Percentiles rank a stretch among this genome's conserved stretches.
Conservation (phyloP, 2,888 invertebrate species). For the Enchytraeus crypticus region DNA sequence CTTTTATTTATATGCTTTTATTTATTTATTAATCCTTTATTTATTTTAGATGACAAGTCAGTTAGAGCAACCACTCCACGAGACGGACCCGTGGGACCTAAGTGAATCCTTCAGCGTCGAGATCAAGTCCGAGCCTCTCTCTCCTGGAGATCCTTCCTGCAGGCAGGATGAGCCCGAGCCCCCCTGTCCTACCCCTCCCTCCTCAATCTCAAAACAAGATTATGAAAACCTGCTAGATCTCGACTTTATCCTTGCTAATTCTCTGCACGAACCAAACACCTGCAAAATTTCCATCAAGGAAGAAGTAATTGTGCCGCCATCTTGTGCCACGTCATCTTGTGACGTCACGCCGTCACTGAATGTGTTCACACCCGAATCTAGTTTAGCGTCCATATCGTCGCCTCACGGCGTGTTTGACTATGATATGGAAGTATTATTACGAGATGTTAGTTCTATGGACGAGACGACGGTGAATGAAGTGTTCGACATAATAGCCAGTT, state of each 20-base stretch:
- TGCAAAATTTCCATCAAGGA: background rate
- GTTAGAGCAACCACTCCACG: too few species aligned
- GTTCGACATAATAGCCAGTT: background rate
- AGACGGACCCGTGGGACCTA: too few species aligned
- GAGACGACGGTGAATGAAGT: background rate
- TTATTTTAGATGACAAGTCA: too few species aligned
- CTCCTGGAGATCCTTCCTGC: background rate
- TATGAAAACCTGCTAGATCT: background rate
- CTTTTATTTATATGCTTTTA: too few species aligned
- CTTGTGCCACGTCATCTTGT: background rate
- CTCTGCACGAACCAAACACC: background rate
- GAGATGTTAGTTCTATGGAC: background rate
- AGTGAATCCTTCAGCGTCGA: too few species aligned
- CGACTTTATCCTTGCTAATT: background rate
- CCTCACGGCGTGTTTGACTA: background rate
- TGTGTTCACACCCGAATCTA: background rate
- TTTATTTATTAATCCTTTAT: too few species aligned
- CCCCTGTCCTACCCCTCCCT: conserved; percentile 1
- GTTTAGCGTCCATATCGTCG: background rate
- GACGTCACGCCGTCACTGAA: background rate
- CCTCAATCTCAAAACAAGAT: background rate
- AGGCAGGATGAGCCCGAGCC: background rate
- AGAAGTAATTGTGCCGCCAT: background rate
- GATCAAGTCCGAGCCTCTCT: background rate
- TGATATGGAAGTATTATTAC: background rate